Evolutionary conservation across 2,113 vertebrate species (phyloP), one percentile per base, ranked within the genome.

Genomic region (Channa argus): DNA sequence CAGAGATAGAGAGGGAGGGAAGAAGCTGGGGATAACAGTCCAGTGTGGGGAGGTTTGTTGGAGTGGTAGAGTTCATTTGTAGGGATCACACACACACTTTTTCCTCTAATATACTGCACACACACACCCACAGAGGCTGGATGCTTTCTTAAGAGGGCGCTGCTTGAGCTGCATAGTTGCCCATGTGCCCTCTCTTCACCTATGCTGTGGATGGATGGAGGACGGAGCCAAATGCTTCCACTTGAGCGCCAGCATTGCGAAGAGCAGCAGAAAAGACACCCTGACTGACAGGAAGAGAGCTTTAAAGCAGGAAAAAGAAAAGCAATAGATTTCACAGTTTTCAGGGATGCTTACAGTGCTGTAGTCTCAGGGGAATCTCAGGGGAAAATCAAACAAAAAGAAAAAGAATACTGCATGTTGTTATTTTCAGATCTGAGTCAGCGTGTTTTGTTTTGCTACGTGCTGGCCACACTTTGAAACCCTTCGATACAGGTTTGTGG

Each of bases 201-300:
- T 77, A 62, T 39, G 14, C 77, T 55, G 80, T 80, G 83, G 72
- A 83, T 83, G 74, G 74, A 89, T 91, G 92, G 87, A 93, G 89
- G 88, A 90, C 91, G 85, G 89, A 91, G 91, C 87, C 79, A 89
- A 89, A 87, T 61, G 63, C 80, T 88, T 88, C 81, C 70, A 73
- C 60, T 60, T 49, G 46, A 86, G 76, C 33, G 78, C 68, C 72
- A 74, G 69, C 77, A 70, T 60, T 77, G 73, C 51, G 81, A 74
- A 43, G 69, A 81, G 77, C 74, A 62, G 71, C 71, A 80, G 63
- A 79, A 72, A 72, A 67, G 53, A 79, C 83, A 71, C 73, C 71
- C 73, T 75, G 70, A 79, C 79, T 10, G 74, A 76, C 77, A 67
- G 71, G 62, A 67, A 50, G 66, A 66, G 59, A 61, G 58, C 24